phyloP scores from a whole-genome alignment of 23 tunicate genomes.

The Aplidium turbinatum region DNA sequence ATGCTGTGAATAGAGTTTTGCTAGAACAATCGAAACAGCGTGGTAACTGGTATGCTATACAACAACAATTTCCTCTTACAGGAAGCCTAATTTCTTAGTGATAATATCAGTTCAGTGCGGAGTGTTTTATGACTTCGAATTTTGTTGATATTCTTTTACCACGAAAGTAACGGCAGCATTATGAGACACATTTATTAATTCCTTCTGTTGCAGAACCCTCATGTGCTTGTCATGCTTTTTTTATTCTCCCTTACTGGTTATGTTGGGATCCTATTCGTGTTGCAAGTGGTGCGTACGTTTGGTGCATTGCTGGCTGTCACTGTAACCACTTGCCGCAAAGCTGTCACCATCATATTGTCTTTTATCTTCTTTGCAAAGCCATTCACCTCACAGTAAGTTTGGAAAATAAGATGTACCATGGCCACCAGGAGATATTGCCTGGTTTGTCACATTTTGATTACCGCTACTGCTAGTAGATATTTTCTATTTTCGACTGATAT shows the following conservation, averaged over 20 bases:
- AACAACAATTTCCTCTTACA: too few relatives aligned
- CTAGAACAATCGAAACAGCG: too few relatives aligned
- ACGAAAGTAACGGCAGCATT: too few relatives aligned
- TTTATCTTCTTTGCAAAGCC: slow-evolving; percentile 79
- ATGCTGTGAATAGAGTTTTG: too few relatives aligned
- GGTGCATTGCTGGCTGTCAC: slow-evolving; percentile 89
- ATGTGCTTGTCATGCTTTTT: slow-evolving; percentile 27
- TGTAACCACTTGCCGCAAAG: slow-evolving; percentile 84
- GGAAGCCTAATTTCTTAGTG: too few relatives aligned
- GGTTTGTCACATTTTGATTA: too few relatives aligned
- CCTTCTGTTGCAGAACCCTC: slow-evolving; percentile 41
- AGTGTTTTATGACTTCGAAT: too few relatives aligned
- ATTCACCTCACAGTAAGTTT: slow-evolving; percentile 60
- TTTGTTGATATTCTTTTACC: too few relatives aligned
- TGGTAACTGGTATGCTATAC: too few relatives aligned
- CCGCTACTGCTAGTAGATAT: background rate
- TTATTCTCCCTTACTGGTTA: slow-evolving; percentile 76
- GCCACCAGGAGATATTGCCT: too few relatives aligned
- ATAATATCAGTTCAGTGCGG: too few relatives aligned
- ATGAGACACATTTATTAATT: background rate
- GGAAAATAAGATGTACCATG: too few relatives aligned
- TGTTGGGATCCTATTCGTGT: slow-evolving; percentile 66
- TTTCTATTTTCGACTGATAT: background rate
- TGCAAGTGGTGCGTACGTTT: slow-evolving; percentile 67
- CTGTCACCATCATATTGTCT: slow-evolving; percentile 64